Evolutionary conservation across 2,888 invertebrate genomes (phyloP).

Genomic region (Pollenia amentaria): DNA sequence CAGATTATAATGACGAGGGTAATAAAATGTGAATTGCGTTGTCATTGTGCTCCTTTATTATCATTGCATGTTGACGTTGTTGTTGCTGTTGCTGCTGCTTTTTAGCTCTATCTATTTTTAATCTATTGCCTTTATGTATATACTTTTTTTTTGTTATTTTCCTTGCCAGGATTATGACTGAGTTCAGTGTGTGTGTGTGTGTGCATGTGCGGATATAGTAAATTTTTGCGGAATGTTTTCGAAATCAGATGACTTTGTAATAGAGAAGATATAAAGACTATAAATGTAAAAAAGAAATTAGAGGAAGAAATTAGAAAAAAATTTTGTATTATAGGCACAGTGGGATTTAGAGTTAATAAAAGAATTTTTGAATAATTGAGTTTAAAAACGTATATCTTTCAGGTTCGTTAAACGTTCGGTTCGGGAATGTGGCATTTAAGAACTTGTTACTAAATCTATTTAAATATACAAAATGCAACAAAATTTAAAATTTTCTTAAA

Average conservation of each 20-base stretch:
- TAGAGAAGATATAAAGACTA: slow-evolving; percentile 48
- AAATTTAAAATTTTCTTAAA: too few relatives aligned
- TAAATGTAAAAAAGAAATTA: slow-evolving; percentile 52
- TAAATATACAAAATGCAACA: too few relatives aligned
- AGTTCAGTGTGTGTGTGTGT: slow-evolving; percentile 4
- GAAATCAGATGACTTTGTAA: slow-evolving; percentile 66
- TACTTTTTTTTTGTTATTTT: slow-evolving; percentile 19
- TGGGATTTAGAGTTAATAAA: slow-evolving; percentile 25
- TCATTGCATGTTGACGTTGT: slow-evolving; percentile 42
- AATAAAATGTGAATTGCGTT: slow-evolving; percentile 82
- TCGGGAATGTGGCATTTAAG: neutral
- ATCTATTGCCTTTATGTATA: slow-evolving; percentile 56
- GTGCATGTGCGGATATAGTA: slow-evolving; percentile 55
- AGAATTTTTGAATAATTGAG: neutral
- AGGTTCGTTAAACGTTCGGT: neutral
- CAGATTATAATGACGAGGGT: slow-evolving; percentile 83
- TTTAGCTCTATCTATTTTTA: slow-evolving; percentile 41
- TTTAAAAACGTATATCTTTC: too few relatives aligned
- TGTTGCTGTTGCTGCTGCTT: neutral
- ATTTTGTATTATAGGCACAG: slow-evolving; percentile 28
- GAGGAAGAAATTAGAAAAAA: slow-evolving; percentile 66
- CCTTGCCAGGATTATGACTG: slow-evolving; percentile 45
- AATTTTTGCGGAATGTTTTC: slow-evolving; percentile 71
- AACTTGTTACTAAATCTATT: too few relatives aligned
- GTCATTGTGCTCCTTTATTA: slow-evolving; percentile 74